A percentile compares a stretch with the other conserved stretches of the same genome.
Conservation (phyloP, 2,113 vertebrate species). For the Oncorhynchus nerka region DNA sequence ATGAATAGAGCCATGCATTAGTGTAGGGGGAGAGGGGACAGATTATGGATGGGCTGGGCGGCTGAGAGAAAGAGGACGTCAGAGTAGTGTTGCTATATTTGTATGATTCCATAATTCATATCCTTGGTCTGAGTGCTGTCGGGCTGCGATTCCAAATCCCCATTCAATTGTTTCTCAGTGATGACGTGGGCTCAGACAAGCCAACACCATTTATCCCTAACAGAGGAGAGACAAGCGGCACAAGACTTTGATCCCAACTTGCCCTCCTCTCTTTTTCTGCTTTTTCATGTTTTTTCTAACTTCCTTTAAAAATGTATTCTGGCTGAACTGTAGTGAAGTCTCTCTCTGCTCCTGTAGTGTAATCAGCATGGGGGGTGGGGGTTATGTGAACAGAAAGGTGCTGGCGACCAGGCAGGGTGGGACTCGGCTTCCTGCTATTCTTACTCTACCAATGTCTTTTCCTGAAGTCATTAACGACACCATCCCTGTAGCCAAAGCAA, state of each 20-base stretch:
- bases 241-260: not conserved
- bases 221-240: not conserved
- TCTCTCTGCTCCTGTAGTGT: slow-evolving; percentile 17
- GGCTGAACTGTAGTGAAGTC: not conserved
- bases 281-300: slow-evolving; percentile 29
- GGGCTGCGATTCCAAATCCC: not conserved
- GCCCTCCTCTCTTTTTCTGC: slow-evolving; percentile 24
- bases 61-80: not conserved
- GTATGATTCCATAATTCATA: slow-evolving; percentile 1
- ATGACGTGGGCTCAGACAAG: not conserved
- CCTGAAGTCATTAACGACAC: slow-evolving; percentile 54
- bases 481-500: slow-evolving; percentile 3
- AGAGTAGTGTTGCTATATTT: slow-evolving; percentile 16
- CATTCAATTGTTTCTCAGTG: not conserved
- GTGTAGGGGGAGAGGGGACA: not conserved
- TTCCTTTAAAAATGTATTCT: not conserved
- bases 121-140: not conserved
- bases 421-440: slow-evolving; percentile 70
- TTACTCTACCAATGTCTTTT: slow-evolving; percentile 49
- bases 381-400: slow-evolving; percentile 73
- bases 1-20: slow-evolving; percentile 31
- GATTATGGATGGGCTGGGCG: too few relatives aligned
- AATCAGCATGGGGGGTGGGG: slow-evolving; percentile 39
- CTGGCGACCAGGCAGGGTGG: slow-evolving; percentile 50
- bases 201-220: not conserved